Evolutionary conservation across 2,113 vertebrate species (phyloP).

Genomic region (Eupsittula cactorum): DNA sequence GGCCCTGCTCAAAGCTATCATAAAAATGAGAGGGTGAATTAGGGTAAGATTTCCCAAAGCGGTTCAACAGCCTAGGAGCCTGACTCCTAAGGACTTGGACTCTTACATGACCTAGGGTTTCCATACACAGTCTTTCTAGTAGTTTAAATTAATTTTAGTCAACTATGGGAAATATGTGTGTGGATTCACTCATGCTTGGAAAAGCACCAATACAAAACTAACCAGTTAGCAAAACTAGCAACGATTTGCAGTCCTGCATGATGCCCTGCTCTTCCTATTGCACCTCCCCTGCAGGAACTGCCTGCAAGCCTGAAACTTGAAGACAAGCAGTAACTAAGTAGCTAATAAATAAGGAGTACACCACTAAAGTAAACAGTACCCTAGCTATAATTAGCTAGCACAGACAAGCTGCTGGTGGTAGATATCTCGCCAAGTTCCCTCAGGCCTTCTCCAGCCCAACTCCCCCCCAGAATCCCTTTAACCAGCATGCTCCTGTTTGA

Average conservation of each 20-base stretch:
- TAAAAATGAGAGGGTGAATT: background rate
- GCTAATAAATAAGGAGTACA: slow-evolving; percentile 72
- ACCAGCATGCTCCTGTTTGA: slow-evolving; percentile 72
- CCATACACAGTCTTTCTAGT: background rate
- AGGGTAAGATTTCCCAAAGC: background rate
- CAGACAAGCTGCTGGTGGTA: slow-evolving; percentile 74
- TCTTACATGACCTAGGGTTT: background rate
- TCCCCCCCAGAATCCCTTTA: slow-evolving; percentile 69
- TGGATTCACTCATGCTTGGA: background rate
- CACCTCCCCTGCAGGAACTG: slow-evolving; percentile 56
- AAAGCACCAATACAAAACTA: background rate
- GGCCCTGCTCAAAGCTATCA: background rate
- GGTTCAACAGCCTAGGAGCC: background rate
- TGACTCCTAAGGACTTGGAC: background rate
- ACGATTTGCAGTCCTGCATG: background rate
- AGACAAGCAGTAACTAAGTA: slow-evolving; percentile 70
- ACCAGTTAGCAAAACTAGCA: background rate
- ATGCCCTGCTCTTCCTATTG: slow-evolving; percentile 22
- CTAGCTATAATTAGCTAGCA: slow-evolving; percentile 72
- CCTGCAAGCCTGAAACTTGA: slow-evolving; percentile 58
- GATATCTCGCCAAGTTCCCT: slow-evolving; percentile 62
- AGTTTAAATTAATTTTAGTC: background rate
- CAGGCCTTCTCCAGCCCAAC: slow-evolving; percentile 58
- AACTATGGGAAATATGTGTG: background rate
- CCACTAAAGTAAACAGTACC: slow-evolving; percentile 73